Percentiles rank a stretch among this genome's conserved stretches.
Evolutionary conservation across 2,888 invertebrate genomes (phyloP).

Genomic region (Caenorhabditis afra): DNA sequence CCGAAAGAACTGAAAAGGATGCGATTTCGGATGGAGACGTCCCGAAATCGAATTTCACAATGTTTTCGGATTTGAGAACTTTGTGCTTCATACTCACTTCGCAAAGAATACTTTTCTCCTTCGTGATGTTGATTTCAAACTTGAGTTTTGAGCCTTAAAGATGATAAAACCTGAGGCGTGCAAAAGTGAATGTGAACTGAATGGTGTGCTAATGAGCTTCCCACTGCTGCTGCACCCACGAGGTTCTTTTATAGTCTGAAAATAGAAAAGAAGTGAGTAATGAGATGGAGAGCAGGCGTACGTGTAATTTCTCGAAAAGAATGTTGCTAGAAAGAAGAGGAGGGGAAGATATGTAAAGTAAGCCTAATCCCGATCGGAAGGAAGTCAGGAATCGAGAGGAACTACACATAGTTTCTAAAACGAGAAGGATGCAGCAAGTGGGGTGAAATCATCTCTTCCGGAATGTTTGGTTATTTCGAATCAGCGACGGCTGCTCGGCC

Average conservation of each 20-base stretch:
- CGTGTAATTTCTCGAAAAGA: constrained; percentile 6
- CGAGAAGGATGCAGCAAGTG: not conserved
- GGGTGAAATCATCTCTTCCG: constrained; percentile 27
- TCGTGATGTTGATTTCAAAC: no score
- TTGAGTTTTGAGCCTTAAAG: no score
- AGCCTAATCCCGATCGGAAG: constrained; percentile 38
- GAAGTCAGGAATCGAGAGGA: not conserved
- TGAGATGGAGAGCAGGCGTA: constrained; percentile 20
- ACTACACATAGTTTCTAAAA: constrained; percentile 10
- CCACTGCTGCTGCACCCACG: constrained; percentile 1
- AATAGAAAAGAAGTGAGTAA: constrained; percentile 40
- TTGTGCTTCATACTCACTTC: no score
- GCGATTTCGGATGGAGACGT: not conserved
- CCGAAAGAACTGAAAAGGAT: not conserved
- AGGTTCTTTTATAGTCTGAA: constrained; percentile 13
- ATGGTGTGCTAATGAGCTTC: constrained; percentile 38
- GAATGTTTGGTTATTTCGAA: no score
- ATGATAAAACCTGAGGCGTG: constrained; percentile 3
- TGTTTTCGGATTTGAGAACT: not conserved
- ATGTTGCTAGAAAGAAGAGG: constrained; percentile 11
- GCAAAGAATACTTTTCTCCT: no score
- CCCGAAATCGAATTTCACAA: not conserved
- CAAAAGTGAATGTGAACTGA: constrained; percentile 28
- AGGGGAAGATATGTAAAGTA: constrained; percentile 23
- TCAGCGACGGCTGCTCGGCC: not conserved